These are phyloP conservation scores for Reticulitermes speratus DNA, from an alignment of 1,140 invertebrate genomes.

Conservation along the genomic window DNA sequence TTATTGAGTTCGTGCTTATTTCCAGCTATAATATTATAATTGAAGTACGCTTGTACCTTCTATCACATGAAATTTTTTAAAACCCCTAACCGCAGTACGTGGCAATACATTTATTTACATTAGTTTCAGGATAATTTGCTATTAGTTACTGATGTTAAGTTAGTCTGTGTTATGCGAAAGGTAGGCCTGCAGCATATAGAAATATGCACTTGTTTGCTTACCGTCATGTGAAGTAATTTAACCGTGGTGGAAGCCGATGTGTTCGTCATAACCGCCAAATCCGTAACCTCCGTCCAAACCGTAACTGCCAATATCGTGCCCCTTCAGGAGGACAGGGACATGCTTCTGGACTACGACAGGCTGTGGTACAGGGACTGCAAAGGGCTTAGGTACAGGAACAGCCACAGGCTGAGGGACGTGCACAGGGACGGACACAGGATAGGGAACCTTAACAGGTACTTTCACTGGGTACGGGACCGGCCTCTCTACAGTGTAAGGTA, in stretches of 20 bases:
- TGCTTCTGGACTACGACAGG: slow-evolving; percentile 13
- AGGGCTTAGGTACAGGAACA: slow-evolving; percentile 33
- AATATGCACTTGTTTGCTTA: neutral
- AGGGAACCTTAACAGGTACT: slow-evolving; percentile 36
- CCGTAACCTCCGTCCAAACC: neutral
- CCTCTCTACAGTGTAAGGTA: slow-evolving; percentile 36
- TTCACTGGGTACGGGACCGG: slow-evolving; percentile 36
- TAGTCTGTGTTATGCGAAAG: no score
- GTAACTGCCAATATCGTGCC: neutral
- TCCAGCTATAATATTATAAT: no score
- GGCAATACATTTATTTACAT: no score
- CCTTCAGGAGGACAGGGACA: slow-evolving; percentile 11
- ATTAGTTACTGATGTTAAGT: no score
- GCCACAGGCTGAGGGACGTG: slow-evolving; percentile 34
- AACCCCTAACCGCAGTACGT: no score
- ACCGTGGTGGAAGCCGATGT: neutral
- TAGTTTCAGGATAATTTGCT: no score
- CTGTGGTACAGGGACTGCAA: slow-evolving; percentile 21
- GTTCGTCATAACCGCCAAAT: neutral
- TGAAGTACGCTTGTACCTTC: no score
- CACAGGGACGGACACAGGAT: slow-evolving; percentile 37
- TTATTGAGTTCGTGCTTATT: no score
- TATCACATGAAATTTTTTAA: no score
- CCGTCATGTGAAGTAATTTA: neutral
- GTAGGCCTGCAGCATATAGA: no score